Evolutionary conservation across 2,113 vertebrate genomes (phyloP), one percentile per base, ranked within the genome.

Genomic region (Rhizomys pruinosus): DNA sequence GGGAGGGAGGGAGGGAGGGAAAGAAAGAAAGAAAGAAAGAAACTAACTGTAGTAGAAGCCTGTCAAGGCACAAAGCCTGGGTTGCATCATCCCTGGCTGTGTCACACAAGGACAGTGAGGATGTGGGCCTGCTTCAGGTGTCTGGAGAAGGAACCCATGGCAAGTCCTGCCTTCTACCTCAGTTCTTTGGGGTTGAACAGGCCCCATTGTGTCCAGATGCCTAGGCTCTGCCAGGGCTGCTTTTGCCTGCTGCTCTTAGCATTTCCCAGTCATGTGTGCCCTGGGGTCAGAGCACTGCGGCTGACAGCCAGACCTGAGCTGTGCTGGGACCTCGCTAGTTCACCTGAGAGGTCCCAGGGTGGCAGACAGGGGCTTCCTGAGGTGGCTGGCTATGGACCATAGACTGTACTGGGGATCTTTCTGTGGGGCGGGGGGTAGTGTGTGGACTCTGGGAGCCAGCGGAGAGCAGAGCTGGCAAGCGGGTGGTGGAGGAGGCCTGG

Each of bases 341-440:
- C 1, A 7, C 59, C 61, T 63, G n/a, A n/a, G 69, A 11, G 22
- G 2, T 52, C n/a, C 3, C 3, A 3, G 0, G 32, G 20, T 0
- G 0, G n/a, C 25, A 23, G 85, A 37, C 13, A 29, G n/a, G 44
- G 8, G 20, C 25, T 5, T 13, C 55, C 72, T 1, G 0, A 47
- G 27, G 34, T 1, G 27, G 39, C 68, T 0, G 0, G 47, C 32
- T 6, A 0, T 44, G 1, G 9, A 3, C 22, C 37, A 2, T 11
- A 52, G 47, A 52, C 6, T 16, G 61, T 42, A 44, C 81, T 27
- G 42, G 20, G 63, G 5, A 16, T 44, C 25, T 76, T 8, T 7
- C 59, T 23, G 10, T 59, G 34, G 0, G 22, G n/a, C 37, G 0
- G 9, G 8, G 57, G 64, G 12, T 12, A 47, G 25, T 15, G 3